Conservation (phyloP, 2,888 invertebrate species). For the Pedicia rivosa region DNA sequence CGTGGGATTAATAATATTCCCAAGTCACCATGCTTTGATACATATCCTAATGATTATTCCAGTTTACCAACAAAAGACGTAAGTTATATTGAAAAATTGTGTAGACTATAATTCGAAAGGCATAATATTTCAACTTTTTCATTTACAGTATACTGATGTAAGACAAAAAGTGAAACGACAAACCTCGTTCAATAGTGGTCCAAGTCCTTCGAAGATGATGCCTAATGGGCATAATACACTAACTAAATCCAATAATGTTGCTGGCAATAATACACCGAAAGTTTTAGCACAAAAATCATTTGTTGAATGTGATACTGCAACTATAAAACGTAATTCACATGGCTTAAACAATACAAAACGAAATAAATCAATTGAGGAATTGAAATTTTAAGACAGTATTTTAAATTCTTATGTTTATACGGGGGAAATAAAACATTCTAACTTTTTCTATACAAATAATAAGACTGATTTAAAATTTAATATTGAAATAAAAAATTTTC, state of each 20-base stretch:
- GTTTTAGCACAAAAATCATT: conserved; percentile 46
- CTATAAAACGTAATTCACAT: conserved; percentile 58
- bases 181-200: conserved; percentile 47
- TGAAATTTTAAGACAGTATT: conserved; percentile 29
- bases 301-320: conserved; percentile 53
- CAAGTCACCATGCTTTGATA: conserved; percentile 65
- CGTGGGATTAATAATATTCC: conserved; percentile 41
- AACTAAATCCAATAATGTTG: conserved; percentile 39
- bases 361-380: conserved; percentile 24
- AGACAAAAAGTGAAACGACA: conserved; percentile 41
- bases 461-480: too few species aligned
- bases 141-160: conserved; percentile 24
- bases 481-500: too few species aligned
- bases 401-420: too few species aligned
- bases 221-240: conserved; percentile 31
- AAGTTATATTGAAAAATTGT: conserved; percentile 19
- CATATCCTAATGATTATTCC: conserved; percentile 71
- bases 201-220: conserved; percentile 24
- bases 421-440: too few species aligned
- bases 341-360: conserved; percentile 39
- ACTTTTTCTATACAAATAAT: too few species aligned
- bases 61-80: conserved; percentile 69
- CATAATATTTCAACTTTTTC: conserved; percentile 1
- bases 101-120: neutral
- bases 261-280: conserved; percentile 48